A percentile compares a stretch with the other conserved stretches of the same genome.
Evolutionary conservation across 2,888 invertebrate species (phyloP).

Genomic region (Pristionchus japonicus): DNA sequence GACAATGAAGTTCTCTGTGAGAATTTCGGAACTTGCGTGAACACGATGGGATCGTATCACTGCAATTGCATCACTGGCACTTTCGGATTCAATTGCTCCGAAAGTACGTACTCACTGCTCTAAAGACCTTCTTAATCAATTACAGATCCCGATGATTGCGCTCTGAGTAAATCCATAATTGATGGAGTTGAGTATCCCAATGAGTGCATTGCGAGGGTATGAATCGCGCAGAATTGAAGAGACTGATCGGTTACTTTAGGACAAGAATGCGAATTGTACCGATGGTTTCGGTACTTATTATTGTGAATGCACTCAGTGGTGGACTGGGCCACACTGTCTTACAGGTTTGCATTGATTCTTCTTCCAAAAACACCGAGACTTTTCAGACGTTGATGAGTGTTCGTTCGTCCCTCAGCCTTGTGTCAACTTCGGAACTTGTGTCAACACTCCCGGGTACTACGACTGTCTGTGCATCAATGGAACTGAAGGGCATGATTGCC

Average conservation of each 20-base stretch:
- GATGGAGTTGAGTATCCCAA: not conserved
- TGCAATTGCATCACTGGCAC: conserved; percentile 10
- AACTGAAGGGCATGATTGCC: conserved; percentile 5
- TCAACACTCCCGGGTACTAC: conserved; percentile 1
- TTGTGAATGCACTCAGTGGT: not conserved
- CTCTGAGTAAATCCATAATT: not conserved
- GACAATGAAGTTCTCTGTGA: not conserved
- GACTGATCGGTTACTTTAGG: not conserved
- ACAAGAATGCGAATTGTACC: not conserved
- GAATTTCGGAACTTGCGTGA: conserved; percentile 10
- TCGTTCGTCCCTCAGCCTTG: not conserved
- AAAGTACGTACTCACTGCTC: not conserved
- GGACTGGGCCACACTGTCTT: conserved; percentile 9
- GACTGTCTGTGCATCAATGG: not conserved
- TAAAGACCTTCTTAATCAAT: not conserved
- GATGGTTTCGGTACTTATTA: conserved; percentile 24
- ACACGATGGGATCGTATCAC: not conserved
- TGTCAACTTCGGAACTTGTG: not conserved
- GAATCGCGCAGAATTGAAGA: not conserved
- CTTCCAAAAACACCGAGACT: not conserved
- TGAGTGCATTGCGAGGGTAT: conserved; percentile 4
- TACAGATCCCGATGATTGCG: conserved; percentile 14
- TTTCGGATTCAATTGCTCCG: conserved; percentile 12
- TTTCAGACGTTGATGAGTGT: conserved; percentile 18
- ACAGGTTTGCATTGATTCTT: not conserved